Conservation (phyloP, 2,888 invertebrate genomes). For the Ornithoptera priamus region DNA sequence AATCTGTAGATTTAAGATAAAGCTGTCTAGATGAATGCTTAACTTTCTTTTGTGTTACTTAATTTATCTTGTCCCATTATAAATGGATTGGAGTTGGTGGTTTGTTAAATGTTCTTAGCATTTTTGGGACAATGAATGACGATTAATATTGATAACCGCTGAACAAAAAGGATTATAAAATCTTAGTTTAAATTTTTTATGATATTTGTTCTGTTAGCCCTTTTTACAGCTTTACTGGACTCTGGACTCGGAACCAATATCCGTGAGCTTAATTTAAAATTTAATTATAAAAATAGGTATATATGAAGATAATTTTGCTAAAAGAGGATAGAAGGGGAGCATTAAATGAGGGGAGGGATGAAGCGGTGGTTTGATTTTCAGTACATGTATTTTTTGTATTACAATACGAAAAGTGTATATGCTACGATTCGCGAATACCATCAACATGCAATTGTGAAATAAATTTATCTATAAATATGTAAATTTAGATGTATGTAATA, state of each 20-base stretch:
- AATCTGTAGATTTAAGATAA: constrained; percentile 4
- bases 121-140: not conserved
- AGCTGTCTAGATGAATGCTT: constrained; percentile 3
- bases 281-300: too few relatives aligned
- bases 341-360: too few relatives aligned
- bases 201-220: too few relatives aligned
- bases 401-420: not conserved
- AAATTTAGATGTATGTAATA: too few relatives aligned
- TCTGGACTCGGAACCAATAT: too few relatives aligned
- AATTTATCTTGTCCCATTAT: constrained; percentile 1
- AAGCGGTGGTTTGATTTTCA: not conserved
- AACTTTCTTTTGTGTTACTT: constrained; percentile 4
- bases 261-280: too few relatives aligned
- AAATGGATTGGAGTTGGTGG: not conserved
- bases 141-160: not conserved
- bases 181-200: too few relatives aligned
- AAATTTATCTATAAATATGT: not conserved
- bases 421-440: not conserved
- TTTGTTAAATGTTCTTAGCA: not conserved
- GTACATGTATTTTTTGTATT: not conserved
- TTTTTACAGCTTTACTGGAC: too few relatives aligned
- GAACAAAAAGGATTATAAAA: too few relatives aligned
- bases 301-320: too few relatives aligned
- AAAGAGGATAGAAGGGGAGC: too few relatives aligned
- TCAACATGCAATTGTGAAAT: not conserved